Percentiles rank a stretch among this genome's conserved stretches.
Conservation (phyloP, 2,113 vertebrate genomes). For the Gobius niger region DNA sequence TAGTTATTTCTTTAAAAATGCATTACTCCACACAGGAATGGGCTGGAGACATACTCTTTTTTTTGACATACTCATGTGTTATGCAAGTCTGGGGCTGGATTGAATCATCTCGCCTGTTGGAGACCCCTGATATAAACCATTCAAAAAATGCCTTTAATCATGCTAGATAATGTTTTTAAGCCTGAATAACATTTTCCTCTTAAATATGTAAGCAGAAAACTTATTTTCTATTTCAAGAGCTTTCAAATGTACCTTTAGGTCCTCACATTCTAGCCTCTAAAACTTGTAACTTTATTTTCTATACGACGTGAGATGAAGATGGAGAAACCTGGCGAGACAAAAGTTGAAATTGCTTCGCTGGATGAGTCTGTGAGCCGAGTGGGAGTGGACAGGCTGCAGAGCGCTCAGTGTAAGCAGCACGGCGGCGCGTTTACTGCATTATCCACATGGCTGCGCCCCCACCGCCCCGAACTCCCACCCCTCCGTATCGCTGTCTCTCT, state of each 20-base stretch:
- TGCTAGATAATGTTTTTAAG: no score
- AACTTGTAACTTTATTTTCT: conserved; percentile 1
- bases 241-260: background rate
- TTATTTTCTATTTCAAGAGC: no score
- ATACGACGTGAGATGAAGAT: conserved; percentile 13
- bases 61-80: no score
- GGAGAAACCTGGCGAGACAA: conserved; percentile 51
- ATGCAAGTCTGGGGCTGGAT: no score
- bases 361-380: conserved; percentile 36
- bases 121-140: no score
- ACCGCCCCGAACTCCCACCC: background rate
- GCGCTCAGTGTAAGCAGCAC: background rate
- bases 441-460: background rate
- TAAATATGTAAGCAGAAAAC: no score
- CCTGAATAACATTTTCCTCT: no score
- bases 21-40: no score
- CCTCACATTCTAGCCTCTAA: background rate
- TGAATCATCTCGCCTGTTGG: no score
- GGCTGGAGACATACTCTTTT: no score
- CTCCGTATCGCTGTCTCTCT: background rate
- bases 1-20: no score
- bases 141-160: no score
- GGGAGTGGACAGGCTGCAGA: conserved; percentile 27
- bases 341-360: conserved; percentile 60
- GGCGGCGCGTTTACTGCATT: background rate